A percentile compares a stretch with the other conserved stretches of the same genome.
Conservation (phyloP, 2,888 invertebrate species). For the Calephelis perditalis region DNA sequence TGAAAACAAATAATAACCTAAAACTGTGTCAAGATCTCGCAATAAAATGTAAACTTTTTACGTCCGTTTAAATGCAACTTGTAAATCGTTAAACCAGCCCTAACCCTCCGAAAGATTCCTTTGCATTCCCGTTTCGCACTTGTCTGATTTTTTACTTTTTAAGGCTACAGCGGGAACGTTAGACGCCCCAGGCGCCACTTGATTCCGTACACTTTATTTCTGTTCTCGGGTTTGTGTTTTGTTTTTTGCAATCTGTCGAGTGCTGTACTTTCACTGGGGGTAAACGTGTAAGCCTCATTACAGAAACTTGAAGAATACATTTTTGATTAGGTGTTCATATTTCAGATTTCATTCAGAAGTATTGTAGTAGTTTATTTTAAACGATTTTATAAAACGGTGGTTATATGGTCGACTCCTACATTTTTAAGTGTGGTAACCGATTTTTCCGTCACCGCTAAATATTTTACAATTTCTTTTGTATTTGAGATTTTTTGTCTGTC, state of each 20-base stretch:
- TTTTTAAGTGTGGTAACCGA: too few species aligned
- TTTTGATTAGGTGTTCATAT: conserved; percentile 12
- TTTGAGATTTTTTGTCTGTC: too few species aligned
- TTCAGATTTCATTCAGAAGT: background rate
- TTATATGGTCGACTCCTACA: too few species aligned
- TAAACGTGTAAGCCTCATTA: conserved; percentile 18
- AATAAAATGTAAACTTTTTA: too few species aligned
- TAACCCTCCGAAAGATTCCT: conserved; percentile 47
- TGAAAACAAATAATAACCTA: too few species aligned
- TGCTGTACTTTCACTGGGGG: conserved; percentile 9
- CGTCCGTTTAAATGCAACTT: conserved; percentile 1
- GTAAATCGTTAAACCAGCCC: conserved; percentile 25
- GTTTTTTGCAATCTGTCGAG: conserved; percentile 17
- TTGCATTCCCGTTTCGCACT: conserved; percentile 51
- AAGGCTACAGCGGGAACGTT: conserved; percentile 45
- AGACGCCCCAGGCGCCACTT: conserved; percentile 57
- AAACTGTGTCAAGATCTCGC: too few species aligned
- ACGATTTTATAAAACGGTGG: too few species aligned
- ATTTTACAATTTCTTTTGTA: too few species aligned
- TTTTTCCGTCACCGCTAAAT: too few species aligned
- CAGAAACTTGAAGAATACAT: background rate
- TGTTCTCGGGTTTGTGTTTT: conserved; percentile 24
- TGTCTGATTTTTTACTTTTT: conserved; percentile 47
- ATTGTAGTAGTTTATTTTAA: too few species aligned
- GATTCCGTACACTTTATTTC: conserved; percentile 44